Base-by-base conservation (phyloP, 2,888 invertebrate species). In the Rhimphoctona megacephalus region DNA sequence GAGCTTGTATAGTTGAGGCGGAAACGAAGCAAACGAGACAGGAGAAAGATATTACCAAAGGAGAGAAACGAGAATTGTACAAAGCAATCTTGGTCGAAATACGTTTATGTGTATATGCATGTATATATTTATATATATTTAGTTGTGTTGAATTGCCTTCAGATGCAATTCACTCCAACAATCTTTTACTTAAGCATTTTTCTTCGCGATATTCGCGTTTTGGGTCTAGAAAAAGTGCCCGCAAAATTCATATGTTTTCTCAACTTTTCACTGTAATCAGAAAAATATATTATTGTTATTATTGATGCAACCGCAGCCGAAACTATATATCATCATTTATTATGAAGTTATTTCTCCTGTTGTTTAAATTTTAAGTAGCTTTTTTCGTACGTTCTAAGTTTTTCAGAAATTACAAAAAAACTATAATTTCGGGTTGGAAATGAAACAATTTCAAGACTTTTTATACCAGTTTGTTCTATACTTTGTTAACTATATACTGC, bases 1-100 rank as follows among this genome's bases (percentile, higher is more conserved):
- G 88, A 89, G 85, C 76, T 83, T 85, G 87, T 80, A 78, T 78
- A 77, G 86, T 73, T 52, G 39, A 87, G 88, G 85, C 89, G 89
- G 89, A 89, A 89, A 90, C 77, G 77, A 69, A 64, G 76, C 70
- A 73, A 82, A 86, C 52, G 83, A 83, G 84, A 84, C 52, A 57
- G 64, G 25, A 85, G 61, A 72, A 76, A 69, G 54, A 85, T 30
- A 81, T 72, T 80, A 64, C 49, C 57, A 25, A 67, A 33, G 25
- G 82, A 69, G 64, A 36, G 69, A 69, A 72, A 43, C 67, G 81
- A 57, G 54, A 74, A 61, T 72, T 49, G 70, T 64, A 17, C 57
- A 49, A 46, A 64, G 39, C 70, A 57, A 72, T 57, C 79, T 79
- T 52, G 67, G 73, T 54, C n/a, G 22, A 61, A 72, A 80, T 61